These are phyloP conservation scores for Callipepla squamata DNA, from an alignment of 2,113 vertebrate genomes.

Conservation along the genomic window DNA sequence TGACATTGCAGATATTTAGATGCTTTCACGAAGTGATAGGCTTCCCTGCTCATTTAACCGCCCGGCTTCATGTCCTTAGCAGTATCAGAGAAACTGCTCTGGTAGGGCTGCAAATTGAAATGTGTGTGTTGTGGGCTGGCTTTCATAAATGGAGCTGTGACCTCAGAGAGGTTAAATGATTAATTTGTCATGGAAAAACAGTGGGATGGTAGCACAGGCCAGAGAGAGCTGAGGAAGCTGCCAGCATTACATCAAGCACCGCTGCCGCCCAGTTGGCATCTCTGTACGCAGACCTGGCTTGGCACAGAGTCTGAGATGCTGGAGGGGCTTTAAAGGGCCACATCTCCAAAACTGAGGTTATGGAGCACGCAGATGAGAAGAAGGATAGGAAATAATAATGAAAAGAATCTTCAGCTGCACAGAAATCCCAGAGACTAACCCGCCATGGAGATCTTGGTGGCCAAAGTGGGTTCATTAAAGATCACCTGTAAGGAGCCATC, in stretches of 20 bases:
- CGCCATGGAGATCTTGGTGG: not conserved
- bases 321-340: not conserved
- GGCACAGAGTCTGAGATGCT: not conserved
- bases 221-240: not conserved
- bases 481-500: not conserved
- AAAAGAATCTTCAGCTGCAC: slow-evolving; percentile 3
- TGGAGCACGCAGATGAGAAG: not conserved
- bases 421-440: not conserved
- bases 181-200: not conserved
- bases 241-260: rapidly evolving
- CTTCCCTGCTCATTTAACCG: slow-evolving; percentile 23
- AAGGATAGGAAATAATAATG: not conserved
- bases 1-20: slow-evolving; percentile 28
- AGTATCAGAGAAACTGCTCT: not conserved
- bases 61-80: not conserved
- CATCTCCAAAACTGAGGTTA: not conserved
- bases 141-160: not conserved
- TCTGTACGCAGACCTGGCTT: not conserved
- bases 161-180: not conserved
- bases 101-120: not conserved
- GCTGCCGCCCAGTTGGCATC: not conserved
- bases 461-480: not conserved
- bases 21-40: not conserved
- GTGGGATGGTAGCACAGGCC: not conserved
- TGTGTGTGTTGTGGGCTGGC: not conserved